Base-by-base conservation (phyloP, 2,797 vertebrate species). In the Coilia nasus region DNA sequence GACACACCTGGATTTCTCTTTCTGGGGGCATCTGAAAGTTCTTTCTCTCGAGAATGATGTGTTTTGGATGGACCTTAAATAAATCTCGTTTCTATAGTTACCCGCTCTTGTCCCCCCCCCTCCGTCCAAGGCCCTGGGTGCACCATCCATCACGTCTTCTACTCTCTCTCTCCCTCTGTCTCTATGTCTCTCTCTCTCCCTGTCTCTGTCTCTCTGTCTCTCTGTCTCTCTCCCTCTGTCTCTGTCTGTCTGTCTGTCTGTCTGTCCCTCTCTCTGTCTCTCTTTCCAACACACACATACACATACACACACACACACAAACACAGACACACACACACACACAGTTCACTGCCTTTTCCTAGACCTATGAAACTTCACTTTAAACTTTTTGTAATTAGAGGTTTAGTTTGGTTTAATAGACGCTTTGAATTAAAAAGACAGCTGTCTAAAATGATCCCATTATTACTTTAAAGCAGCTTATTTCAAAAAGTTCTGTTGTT, bases 1-100 rank as follows among this genome's bases (percentile, higher is more conserved):
- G 41, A 81, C 81, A 94, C 93, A 95, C 86, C 94, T 94, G 94
- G 90, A 91, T 83, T 57, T 41, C 47, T 19, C 85, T 87, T 86
- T 88, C 46, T 21, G 46, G 64, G 60, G 82, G 46, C 46, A 78
- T 86, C 85, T 87, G 83, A 90, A 85, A 71, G 85, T 85, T 81
- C 85, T 82, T 23, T 41, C 50, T 67, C 82, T 56, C 81, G 44
- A 54, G 46, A 44, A 25, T 56, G 47, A 50, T 35, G 35, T 67
- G 64, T 71, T 50, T 78, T 78, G 67, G 47, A 81, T 81, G 59
- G 23, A 60, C 62, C 50, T 56, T 62, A 75, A 78, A 81, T 85
- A 21, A 87, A 56, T 54, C 67, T 46, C 83, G 62, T 21, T 64
- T 60, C 83, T 85, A 75, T 85, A 83, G 78, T 81, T 81, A 85